Base-by-base conservation (phyloP, 1,140 invertebrate genomes). In the Drosophila malerkotliana region DNA sequence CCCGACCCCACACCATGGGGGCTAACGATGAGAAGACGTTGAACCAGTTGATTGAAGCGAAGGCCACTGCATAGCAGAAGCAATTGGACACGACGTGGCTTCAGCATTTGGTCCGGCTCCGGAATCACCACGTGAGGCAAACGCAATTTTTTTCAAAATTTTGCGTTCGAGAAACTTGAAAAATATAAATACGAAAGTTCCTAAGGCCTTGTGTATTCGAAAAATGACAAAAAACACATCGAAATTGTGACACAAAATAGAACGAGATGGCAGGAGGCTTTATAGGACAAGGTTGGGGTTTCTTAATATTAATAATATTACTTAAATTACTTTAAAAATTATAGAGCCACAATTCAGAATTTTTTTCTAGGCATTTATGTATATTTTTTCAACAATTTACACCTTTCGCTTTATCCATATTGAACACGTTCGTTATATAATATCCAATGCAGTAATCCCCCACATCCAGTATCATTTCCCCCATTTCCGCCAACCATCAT, bases 361-460 rank as follows among this genome's bases (percentile, higher is more conserved):
- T 52, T 69, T 44, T 56, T 59, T 66, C 56, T 79, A 62, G 66
- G 41, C 75, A 67, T 67, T 32, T 79, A 56, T 82, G 63, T 67
- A 32, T 79, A 56, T 82, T 67, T 85, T 87, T 87, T 63, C 80
- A 87, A 80, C 72, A 85, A 87, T 88, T 82, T 88, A 88, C 83
- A 87, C 75, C 62, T 77, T 58, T 77, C 52, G 62, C 66, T 87
- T 79, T 88, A 82, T 82, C 82, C 83, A 66, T 82, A 75, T 74
- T 87, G 82, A 87, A 87, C 82, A 87, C 83, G 66, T 79, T 87
- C 52, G 51, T 71, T 49, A 73, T 53, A 81, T 85, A 87, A 87
- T 85, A 85, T 88, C 82, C 71, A 63, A 87, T 80, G 74, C 81
- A 69, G 53, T 37, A 37, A 75, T 72, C 68, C 73, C 82, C 73